phyloP scores from a whole-genome alignment of 2,113 vertebrate genomes.

The Rhinichthys klamathensis region DNA sequence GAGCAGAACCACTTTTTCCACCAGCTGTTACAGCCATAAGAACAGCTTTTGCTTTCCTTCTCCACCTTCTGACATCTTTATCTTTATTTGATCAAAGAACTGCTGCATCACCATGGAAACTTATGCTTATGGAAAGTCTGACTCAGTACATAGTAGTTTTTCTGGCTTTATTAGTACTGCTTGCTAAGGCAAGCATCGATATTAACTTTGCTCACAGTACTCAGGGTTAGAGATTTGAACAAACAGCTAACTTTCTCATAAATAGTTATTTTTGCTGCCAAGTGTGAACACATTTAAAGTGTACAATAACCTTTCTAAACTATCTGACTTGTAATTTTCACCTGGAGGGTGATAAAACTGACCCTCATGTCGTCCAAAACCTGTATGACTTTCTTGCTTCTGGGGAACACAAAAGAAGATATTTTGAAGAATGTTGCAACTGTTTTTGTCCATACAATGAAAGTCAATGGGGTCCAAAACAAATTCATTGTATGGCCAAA shows the following conservation, averaged over 20 bases:
- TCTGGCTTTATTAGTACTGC: neutral
- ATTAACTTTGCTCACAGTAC: neutral
- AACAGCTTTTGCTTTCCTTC: neutral
- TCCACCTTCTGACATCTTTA: slow-evolving; percentile 17
- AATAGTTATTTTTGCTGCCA: too few species aligned
- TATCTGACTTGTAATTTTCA: neutral
- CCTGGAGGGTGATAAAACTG: neutral
- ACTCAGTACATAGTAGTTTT: neutral
- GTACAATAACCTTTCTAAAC: neutral
- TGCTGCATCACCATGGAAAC: neutral
- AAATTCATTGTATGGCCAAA: neutral
- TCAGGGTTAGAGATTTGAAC: neutral
- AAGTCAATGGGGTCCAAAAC: neutral
- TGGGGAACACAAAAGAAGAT: neutral
- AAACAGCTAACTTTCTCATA: neutral
- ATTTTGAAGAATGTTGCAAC: neutral
- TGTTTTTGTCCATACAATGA: neutral
- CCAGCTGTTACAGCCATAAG: slow-evolving; percentile 8
- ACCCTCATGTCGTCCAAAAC: neutral
- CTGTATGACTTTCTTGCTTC: neutral
- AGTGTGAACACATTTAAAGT: neutral
- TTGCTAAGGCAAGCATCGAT: neutral
- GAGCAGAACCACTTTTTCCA: slow-evolving; percentile 19
- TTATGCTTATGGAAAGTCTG: neutral
- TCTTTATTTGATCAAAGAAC: slow-evolving; percentile 11